Evolutionary conservation across 2,113 vertebrate species (phyloP), one percentile per base, ranked within the genome.

Genomic region (Callospermophilus lateralis): DNA sequence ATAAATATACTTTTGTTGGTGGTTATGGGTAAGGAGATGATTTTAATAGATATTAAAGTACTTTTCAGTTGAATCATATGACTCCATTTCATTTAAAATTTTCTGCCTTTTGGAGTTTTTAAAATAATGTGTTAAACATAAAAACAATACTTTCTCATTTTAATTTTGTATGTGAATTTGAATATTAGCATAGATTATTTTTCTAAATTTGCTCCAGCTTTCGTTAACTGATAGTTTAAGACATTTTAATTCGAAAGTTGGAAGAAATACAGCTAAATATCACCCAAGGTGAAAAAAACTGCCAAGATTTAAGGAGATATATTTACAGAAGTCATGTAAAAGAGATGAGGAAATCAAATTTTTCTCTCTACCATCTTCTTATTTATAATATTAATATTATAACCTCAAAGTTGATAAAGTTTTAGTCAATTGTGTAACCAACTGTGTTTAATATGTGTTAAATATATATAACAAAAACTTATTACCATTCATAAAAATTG

Each of bases 281-380:
- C 32, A 72, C 22, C 5, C 1, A 80, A 91, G 12, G 16, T 79
- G 3, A 97, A 92, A 86, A 4, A 85, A 68, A 45, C 8, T 78
- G 26, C 16, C 42, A 95, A 74, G 16, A 81, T 81, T 96, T 78
- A 77, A 6, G 9, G 30, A 58, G 73, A 89, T 0, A 67, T 77
- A 80, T 65, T 90, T 77, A 53, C 19, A 95, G 30, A 93, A 61
- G n/a, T 61, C 24, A 85, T 74, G 3, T 78, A 77, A 63, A 94
- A 76, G 67, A 85, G 28, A 95, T 58, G 1, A 81, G 6, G 45
- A 88, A 81, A 73, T 83, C 55, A 67, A 68, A 15, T 95, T 95
- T 90, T 48, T 9, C 13, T 77, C 37, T 70, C 4, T 32, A 76
- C 15, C 13, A 16, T 10, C 53, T 6, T 89, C 72, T 93, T 79